phyloP scores from a whole-genome alignment of 2,113 vertebrate genomes.

The Collichthys lucidus region DNA sequence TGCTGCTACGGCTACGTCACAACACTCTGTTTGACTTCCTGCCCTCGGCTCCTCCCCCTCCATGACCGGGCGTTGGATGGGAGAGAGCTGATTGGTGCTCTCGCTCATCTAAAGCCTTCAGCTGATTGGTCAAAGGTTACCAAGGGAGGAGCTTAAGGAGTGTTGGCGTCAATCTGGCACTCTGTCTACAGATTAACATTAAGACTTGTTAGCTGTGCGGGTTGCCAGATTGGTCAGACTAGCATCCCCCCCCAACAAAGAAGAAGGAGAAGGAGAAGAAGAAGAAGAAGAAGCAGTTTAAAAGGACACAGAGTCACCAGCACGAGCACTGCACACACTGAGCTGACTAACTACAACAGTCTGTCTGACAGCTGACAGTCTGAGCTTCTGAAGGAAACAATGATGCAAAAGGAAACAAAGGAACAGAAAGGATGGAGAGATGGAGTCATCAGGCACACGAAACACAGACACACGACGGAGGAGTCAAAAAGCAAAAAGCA shows the following conservation, averaged over 20 bases:
- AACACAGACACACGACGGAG: constrained; percentile 76
- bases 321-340: constrained; percentile 69
- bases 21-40: constrained; percentile 58
- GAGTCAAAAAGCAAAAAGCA: constrained; percentile 38
- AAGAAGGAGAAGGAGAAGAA: constrained; percentile 40
- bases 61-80: constrained; percentile 52
- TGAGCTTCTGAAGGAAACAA: constrained; percentile 56
- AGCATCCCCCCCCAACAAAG: constrained; percentile 47
- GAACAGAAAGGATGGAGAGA: constrained; percentile 64
- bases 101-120: constrained; percentile 63
- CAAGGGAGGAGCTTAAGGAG: constrained; percentile 58
- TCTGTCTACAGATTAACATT: constrained; percentile 43
- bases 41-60: constrained; percentile 54
- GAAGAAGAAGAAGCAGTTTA: constrained; percentile 62
- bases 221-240: constrained; percentile 53
- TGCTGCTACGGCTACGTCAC: constrained; percentile 49
- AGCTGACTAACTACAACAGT: constrained; percentile 64
- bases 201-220: constrained; percentile 52
- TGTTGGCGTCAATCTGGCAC: constrained; percentile 54
- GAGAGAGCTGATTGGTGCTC: constrained; percentile 62
- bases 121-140: constrained; percentile 54
- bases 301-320: constrained; percentile 69
- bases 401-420: constrained; percentile 64
- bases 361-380: constrained; percentile 52
- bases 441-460: constrained; percentile 79